These are phyloP conservation scores for Callithrix jacchus DNA, from an alignment of 2,113 vertebrate species.

Conservation along the genomic window DNA sequence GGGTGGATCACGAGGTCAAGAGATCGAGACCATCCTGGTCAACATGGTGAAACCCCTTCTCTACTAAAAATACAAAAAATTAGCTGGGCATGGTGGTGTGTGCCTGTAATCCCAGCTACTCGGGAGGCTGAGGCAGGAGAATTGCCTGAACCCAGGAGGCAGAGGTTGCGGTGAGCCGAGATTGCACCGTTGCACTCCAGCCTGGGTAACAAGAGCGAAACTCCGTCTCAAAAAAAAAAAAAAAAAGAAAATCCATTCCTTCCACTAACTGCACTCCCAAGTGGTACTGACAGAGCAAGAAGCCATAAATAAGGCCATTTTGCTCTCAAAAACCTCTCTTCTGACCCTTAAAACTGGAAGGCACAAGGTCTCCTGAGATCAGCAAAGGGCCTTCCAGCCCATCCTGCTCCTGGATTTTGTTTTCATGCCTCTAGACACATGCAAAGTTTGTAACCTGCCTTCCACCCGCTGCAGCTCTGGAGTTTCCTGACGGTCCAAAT, in stretches of 20 bases:
- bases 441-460: not conserved
- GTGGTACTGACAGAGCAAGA: not conserved
- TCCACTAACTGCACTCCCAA: rapidly evolving
- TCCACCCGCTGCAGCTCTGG: not conserved
- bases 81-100: too few species aligned
- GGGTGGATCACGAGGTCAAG: too few species aligned
- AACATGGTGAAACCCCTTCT: too few species aligned
- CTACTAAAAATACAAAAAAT: too few species aligned
- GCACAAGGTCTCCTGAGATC: not conserved
- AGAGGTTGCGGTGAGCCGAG: too few species aligned
- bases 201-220: too few species aligned
- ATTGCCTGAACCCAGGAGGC: too few species aligned
- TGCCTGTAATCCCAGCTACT: too few species aligned
- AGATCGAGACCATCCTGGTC: too few species aligned
- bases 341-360: not conserved
- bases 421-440: not conserved
- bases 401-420: not conserved
- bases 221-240: too few species aligned
- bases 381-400: not conserved
- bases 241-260: not conserved
- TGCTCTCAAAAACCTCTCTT: not conserved
- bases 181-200: too few species aligned
- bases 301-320: not conserved
- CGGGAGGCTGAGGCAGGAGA: too few species aligned
- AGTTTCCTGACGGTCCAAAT: not conserved